Conservation (phyloP, 37 sponge, comb jelly and placozoan species). For the Oopsacas minuta region DNA sequence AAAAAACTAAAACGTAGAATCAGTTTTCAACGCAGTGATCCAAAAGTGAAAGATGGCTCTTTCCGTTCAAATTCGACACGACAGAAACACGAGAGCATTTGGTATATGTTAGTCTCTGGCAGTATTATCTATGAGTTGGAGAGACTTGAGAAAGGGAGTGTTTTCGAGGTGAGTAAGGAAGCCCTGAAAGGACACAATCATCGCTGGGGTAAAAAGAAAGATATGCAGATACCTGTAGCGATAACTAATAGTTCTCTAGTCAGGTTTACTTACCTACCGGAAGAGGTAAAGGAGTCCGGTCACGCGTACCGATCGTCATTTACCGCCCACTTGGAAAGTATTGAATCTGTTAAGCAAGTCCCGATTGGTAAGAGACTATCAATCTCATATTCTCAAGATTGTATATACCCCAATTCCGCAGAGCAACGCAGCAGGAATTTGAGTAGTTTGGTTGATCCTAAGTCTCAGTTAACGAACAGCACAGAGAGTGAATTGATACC, state of each 20-base stretch:
- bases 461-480: background rate
- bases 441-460: background rate
- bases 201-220: background rate
- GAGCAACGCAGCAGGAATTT: background rate
- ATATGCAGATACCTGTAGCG: background rate
- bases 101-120: background rate
- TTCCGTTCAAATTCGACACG: background rate
- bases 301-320: background rate
- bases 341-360: background rate
- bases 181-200: background rate
- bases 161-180: background rate
- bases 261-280: background rate
- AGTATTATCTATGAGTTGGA: background rate
- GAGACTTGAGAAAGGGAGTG: background rate
- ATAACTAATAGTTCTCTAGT: background rate
- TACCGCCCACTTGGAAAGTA: background rate
- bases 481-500: background rate
- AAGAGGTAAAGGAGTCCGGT: slow-evolving; percentile 1
- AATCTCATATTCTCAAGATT: background rate
- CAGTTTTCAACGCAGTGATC: background rate
- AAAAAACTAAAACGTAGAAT: slow-evolving; percentile 14
- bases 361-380: background rate
- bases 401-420: background rate
- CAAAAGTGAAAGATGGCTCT: background rate
- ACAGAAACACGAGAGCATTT: slow-evolving; percentile 1